A percentile compares a stretch with the other conserved stretches of the same genome.
Conservation (phyloP, 1,140 invertebrate species). For the Cepaea nemoralis region DNA sequence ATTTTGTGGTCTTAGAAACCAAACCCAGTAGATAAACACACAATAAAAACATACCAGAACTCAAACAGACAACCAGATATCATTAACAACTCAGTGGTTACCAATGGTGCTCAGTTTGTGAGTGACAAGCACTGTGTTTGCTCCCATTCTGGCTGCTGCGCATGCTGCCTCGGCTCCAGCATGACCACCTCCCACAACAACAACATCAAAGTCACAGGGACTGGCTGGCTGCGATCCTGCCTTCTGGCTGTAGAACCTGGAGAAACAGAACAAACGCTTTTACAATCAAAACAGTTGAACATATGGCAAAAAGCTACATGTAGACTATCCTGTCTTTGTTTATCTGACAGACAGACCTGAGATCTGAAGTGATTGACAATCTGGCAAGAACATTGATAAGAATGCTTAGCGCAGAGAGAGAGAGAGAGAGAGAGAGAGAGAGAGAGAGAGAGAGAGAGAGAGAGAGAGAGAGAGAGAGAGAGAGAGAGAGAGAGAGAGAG, state of each 20-base stretch:
- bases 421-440: not conserved
- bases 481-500: not conserved
- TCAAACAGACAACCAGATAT: no score
- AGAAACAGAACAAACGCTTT: no score
- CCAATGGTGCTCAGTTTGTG: conserved; percentile 91
- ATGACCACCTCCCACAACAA: conserved; percentile 82
- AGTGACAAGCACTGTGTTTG: conserved; percentile 86
- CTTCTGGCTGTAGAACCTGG: not conserved
- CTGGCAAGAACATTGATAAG: not conserved
- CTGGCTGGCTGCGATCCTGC: not conserved
- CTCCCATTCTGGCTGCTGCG: conserved; percentile 88
- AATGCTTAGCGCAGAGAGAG: not conserved
- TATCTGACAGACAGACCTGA: not conserved
- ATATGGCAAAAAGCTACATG: no score
- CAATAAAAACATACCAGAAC: no score
- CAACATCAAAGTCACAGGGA: conserved; percentile 52
- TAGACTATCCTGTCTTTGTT: no score
- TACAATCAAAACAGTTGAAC: no score
- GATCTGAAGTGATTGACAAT: not conserved
- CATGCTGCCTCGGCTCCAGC: conserved; percentile 91
- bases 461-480: not conserved
- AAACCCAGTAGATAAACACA: no score
- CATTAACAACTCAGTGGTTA: no score
- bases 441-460: conserved; percentile 1
- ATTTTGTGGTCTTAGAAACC: no score